Conservation (phyloP, 2,113 vertebrate genomes). For the Plectropomus leopardus region DNA sequence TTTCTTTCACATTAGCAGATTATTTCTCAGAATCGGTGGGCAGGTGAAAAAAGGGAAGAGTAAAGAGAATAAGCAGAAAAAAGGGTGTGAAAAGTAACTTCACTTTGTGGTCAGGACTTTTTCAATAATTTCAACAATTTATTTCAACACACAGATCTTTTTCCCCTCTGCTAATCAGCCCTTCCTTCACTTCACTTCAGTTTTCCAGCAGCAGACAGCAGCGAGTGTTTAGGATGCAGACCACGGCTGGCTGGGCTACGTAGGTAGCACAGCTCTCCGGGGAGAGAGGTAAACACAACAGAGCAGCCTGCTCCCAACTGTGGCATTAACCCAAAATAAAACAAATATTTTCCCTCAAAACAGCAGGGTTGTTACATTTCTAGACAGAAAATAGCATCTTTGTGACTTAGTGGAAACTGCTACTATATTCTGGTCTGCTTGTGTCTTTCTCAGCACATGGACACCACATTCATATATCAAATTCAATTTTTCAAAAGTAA, state of each 20-base stretch:
- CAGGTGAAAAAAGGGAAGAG: slow-evolving; percentile 7
- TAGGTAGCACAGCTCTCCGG: slow-evolving; percentile 63
- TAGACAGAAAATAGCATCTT: slow-evolving; percentile 25
- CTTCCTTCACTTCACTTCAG: slow-evolving; percentile 14
- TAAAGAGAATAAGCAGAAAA: not conserved
- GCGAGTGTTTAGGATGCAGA: slow-evolving; percentile 51
- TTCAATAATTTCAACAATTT: slow-evolving; percentile 2
- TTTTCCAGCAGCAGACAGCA: slow-evolving; percentile 40
- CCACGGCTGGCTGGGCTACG: slow-evolving; percentile 34
- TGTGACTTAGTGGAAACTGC: not conserved
- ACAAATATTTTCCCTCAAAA: slow-evolving; percentile 43
- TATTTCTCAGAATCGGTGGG: slow-evolving; percentile 15
- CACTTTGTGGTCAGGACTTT: not conserved
- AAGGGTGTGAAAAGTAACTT: not conserved
- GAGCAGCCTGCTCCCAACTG: slow-evolving; percentile 52
- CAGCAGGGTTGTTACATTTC: slow-evolving; percentile 3
- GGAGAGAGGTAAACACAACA: slow-evolving; percentile 66
- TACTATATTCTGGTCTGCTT: not conserved
- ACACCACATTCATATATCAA: not conserved
- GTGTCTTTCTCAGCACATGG: not conserved
- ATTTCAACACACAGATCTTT: not conserved
- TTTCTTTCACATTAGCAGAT: not conserved
- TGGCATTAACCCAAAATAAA: slow-evolving; percentile 58
- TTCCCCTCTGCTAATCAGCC: slow-evolving; percentile 37
- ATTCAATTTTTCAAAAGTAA: not conserved